Conservation (phyloP, 2,797 vertebrate species). For the Gymnocypris eckloni region DNA sequence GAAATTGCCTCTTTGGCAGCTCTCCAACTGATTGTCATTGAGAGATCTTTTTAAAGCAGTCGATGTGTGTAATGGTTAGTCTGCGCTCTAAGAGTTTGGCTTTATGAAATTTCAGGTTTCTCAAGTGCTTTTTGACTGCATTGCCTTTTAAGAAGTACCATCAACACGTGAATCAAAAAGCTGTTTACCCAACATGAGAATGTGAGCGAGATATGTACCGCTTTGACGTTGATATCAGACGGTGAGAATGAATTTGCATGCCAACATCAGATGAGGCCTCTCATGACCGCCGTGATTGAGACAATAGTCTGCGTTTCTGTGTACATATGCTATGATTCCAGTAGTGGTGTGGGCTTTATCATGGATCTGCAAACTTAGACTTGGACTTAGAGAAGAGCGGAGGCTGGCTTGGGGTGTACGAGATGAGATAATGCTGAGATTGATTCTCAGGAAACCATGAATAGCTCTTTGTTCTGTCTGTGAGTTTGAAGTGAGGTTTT, state of each 20-base stretch:
- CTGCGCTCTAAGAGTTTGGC: not conserved
- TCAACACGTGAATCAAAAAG: slow-evolving; percentile 21
- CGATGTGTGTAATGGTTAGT: slow-evolving; percentile 8
- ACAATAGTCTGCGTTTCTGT: slow-evolving; percentile 28
- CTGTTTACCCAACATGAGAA: slow-evolving; percentile 10
- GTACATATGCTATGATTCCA: slow-evolving; percentile 26
- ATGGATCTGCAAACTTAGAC: slow-evolving; percentile 19
- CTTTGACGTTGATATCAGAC: not conserved
- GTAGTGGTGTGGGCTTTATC: slow-evolving; percentile 41
- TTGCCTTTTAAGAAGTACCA: not conserved
- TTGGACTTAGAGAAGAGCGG: slow-evolving; percentile 17
- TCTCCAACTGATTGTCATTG: slow-evolving; percentile 39
- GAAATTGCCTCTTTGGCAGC: slow-evolving; percentile 35
- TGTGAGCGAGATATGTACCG: not conserved
- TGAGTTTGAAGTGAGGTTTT: not conserved
- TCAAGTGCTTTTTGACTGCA: not conserved
- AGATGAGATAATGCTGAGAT: slow-evolving; percentile 26
- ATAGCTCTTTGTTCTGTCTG: slow-evolving; percentile 29
- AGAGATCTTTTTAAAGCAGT: slow-evolving; percentile 26
- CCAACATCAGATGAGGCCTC: slow-evolving; percentile 26
- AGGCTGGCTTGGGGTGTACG: slow-evolving; percentile 10
- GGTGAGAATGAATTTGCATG: slow-evolving; percentile 37
- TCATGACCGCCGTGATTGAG: not conserved
- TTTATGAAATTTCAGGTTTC: not conserved
- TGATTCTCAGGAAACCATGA: slow-evolving; percentile 9